phyloP scores from a whole-genome alignment of 2,797 vertebrate species.

The Cyclura pinguis region DNA sequence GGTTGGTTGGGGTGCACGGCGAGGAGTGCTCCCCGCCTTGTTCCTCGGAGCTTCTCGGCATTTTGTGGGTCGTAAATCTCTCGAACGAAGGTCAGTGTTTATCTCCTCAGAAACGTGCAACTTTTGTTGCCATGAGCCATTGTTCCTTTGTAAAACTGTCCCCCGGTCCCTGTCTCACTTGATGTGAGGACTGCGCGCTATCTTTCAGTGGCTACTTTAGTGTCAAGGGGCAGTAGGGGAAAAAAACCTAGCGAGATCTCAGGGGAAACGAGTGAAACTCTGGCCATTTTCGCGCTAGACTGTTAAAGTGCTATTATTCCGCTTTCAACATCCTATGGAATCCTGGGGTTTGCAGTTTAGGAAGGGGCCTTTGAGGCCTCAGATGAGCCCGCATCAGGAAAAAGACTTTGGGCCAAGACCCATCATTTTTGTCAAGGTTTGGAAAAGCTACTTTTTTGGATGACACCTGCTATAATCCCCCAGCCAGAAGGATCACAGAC shows the following conservation, averaged over 20 bases:
- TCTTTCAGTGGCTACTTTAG: neutral
- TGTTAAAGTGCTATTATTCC: no score
- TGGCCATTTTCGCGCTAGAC: no score
- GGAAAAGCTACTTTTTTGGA: no score
- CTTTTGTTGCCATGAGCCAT: neutral
- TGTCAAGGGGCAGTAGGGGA: neutral
- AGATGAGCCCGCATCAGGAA: no score
- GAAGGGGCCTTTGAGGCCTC: no score
- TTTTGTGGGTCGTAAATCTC: constrained; percentile 1
- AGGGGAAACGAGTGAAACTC: no score
- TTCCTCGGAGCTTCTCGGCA: neutral
- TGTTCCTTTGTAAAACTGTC: neutral
- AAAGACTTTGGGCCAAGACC: no score
- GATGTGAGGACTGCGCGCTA: neutral
- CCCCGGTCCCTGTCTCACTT: neutral
- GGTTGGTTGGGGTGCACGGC: neutral
- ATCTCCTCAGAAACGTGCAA: neutral
- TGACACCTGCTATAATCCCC: neutral
- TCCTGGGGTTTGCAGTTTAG: no score
- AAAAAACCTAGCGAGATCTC: no score
- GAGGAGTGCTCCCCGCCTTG: neutral
- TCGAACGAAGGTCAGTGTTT: neutral
- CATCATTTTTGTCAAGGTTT: no score
- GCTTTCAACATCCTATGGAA: no score
- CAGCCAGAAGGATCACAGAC: neutral